Evolutionary conservation across 1,140 invertebrate species (phyloP).

Genomic region (Penaeus chinensis): DNA sequence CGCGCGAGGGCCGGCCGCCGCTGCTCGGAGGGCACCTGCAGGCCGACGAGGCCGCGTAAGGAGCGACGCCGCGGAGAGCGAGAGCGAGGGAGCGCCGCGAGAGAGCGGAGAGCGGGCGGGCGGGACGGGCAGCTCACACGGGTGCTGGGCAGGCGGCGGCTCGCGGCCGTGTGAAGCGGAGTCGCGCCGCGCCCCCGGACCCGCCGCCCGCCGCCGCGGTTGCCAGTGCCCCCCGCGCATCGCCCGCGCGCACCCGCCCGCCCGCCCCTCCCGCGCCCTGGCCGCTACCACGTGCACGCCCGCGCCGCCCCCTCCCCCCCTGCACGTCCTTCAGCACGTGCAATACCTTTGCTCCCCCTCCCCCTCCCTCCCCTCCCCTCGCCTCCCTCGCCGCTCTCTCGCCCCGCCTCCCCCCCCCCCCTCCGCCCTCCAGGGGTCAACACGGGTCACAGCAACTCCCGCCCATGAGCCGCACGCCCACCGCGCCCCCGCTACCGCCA

Average conservation of each 20-base stretch:
- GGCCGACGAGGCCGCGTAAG: slow-evolving; percentile 14
- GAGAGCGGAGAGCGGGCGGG: slow-evolving; percentile 1
- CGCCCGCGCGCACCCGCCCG: slow-evolving; percentile 22
- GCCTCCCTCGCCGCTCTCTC: not conserved
- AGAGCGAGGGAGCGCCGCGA: slow-evolving; percentile 22
- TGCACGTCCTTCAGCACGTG: slow-evolving; percentile 49
- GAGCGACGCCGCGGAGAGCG: slow-evolving; percentile 20
- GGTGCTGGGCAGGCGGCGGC: slow-evolving; percentile 53
- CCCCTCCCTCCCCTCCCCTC: not conserved
- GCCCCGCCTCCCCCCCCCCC: not conserved
- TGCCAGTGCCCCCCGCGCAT: slow-evolving; percentile 30
- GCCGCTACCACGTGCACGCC: slow-evolving; percentile 12
- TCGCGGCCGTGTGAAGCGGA: slow-evolving; percentile 49
- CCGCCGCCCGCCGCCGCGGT: slow-evolving; percentile 16
- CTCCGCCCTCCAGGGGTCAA: no score
- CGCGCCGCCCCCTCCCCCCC: slow-evolving; percentile 39
- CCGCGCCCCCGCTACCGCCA: no score
- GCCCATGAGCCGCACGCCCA: no score
- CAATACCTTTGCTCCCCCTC: not conserved
- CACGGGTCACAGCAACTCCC: no score
- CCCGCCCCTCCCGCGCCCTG: slow-evolving; percentile 34
- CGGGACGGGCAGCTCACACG: slow-evolving; percentile 25
- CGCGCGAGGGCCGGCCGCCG: no score
- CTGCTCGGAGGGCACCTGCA: no score
- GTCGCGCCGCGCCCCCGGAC: slow-evolving; percentile 1